Conservation (phyloP, 2,113 vertebrate genomes). For the Galeopterus variegatus region DNA sequence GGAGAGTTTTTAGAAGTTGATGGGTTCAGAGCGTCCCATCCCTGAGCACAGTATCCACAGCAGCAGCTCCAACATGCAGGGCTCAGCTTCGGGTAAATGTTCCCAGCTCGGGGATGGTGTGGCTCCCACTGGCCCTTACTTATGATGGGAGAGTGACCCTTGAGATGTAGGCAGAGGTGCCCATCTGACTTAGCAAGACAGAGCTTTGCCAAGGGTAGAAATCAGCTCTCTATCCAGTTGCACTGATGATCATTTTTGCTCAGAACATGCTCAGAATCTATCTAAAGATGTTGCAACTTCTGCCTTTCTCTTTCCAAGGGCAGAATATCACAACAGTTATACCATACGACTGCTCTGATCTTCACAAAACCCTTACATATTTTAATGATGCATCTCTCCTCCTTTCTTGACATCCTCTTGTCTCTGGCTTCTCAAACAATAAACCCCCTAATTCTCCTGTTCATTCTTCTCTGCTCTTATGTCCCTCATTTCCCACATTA, state of each 20-base stretch:
- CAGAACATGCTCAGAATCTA: not conserved
- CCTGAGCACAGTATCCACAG: not conserved
- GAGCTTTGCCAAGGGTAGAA: not conserved
- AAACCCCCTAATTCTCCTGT: rapidly evolving
- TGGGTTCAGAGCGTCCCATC: not conserved
- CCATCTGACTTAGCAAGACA: not conserved
- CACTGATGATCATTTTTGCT: not conserved
- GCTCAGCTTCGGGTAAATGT: not conserved
- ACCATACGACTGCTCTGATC: rapidly evolving
- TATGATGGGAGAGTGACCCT: no score
- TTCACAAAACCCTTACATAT: no score
- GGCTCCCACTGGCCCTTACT: not conserved
- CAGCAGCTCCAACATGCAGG: rapidly evolving
- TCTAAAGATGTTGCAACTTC: rapidly evolving
- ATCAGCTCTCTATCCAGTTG: not conserved
- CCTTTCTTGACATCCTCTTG: not conserved
- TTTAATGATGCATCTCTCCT: rapidly evolving
- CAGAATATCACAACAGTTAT: not conserved
- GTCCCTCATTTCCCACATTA: rapidly evolving
- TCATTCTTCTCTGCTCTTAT: no score
- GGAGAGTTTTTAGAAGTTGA: not conserved
- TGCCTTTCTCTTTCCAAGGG: not conserved
- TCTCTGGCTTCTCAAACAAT: not conserved
- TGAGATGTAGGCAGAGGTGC: not conserved
- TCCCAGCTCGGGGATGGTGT: not conserved